These are phyloP conservation scores for Simalia tracyae DNA, from an alignment of 2,797 vertebrate genomes.

Conservation along the genomic window DNA sequence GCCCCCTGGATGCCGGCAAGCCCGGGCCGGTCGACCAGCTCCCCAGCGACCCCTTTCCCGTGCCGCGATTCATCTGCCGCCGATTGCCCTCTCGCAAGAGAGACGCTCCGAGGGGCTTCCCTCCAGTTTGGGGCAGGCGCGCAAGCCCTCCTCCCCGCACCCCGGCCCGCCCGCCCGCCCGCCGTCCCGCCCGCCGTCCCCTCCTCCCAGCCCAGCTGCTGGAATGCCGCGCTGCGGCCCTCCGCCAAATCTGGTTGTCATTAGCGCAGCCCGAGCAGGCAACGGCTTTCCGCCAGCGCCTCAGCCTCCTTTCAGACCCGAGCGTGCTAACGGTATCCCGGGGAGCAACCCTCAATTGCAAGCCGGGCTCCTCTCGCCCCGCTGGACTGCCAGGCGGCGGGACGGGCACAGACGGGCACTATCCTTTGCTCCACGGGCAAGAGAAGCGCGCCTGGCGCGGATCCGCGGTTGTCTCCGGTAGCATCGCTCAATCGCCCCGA, in stretches of 20 bases:
- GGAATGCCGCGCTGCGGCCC: conserved; percentile 71
- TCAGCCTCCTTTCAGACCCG: conserved; percentile 37
- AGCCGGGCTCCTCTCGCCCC: background rate
- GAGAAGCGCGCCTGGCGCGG: background rate
- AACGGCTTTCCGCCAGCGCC: conserved; percentile 44
- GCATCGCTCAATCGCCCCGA: background rate
- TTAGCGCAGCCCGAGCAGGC: conserved; percentile 69
- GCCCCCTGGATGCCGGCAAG: background rate
- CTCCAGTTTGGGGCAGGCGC: background rate
- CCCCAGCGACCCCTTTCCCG: conserved; percentile 18
- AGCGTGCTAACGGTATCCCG: background rate
- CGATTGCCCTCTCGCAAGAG: background rate
- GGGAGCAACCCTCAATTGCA: background rate
- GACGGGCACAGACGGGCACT: background rate
- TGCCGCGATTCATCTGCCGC: conserved; percentile 6
- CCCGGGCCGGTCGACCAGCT: conserved; percentile 2
- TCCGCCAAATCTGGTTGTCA: conserved; percentile 86
- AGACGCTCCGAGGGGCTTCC: background rate
- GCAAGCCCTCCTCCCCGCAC: background rate
- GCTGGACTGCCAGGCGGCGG: background rate
- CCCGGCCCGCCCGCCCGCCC: background rate
- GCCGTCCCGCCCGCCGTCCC: background rate
- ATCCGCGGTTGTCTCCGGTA: background rate
- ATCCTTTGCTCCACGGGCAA: background rate
- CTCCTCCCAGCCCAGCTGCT: conserved; percentile 74